Base-by-base conservation (phyloP, 1,140 invertebrate genomes). In the Ceratoteleas bidentatus region DNA sequence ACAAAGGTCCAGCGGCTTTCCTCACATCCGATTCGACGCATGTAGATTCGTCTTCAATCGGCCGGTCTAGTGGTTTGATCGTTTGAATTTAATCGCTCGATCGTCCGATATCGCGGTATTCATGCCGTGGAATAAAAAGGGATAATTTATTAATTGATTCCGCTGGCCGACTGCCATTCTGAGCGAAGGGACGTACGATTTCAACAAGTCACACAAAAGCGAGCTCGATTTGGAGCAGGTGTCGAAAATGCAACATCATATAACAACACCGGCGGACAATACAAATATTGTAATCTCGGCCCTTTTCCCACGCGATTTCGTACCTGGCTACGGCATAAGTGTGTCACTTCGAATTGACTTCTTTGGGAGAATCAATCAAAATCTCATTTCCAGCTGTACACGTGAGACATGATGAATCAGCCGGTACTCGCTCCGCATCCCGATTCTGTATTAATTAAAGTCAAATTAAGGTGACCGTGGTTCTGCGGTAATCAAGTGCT, bases 201-300 rank as follows among this genome's bases (percentile, higher is more conserved):
- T 52, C 3, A 24, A 53, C 49, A 54, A 56, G 15, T 14, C 14
- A 60, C 43, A 79, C 50, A 73, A 73, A 73, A 49, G 32, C 72
- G 40, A 24, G 68, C 53, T 60, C 56, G 66, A 73, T 53, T 53
- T 80, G 53, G 69, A 80, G 69, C 76, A 80, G 76, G 76, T 80
- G 76, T 73, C 50, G 68, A 73, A 80, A 73, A 56, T 73, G 76
- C 76, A 73, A 61, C 61, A 68, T 80, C 76, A 80, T 68, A 68
- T 43, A 80, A 56, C 47, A 62, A 66, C 60, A 49, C 38, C 10
- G 34, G 5, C 36, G 57, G 16, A 80, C 76, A 79, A 78, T 72
- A 70, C 50, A 52, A 77, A 77, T 78, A 70, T 70, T 69, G 75
- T 70, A 58, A 72, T 15, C 52, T 49, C 43, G 34, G 65, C n/a